Conservation (phyloP, 2,797 vertebrate genomes). For the Gambusia yucatana region DNA sequence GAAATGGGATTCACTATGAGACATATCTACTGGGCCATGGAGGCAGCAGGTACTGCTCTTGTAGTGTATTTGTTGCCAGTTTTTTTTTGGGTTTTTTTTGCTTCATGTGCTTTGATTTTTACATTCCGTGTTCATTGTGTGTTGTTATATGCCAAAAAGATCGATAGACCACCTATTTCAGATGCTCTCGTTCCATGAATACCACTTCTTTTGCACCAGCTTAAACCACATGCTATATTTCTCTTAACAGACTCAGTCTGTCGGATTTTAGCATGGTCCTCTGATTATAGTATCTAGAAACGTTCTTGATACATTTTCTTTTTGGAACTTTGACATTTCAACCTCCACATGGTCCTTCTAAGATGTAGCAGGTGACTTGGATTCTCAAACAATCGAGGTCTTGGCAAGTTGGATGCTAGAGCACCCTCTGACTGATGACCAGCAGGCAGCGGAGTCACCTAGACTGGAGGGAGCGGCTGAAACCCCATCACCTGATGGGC, state of each 20-base stretch:
- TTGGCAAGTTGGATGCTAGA: slow-evolving; percentile 88
- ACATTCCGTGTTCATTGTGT: slow-evolving; percentile 47
- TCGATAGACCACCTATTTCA: background rate
- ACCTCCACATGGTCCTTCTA: slow-evolving; percentile 49
- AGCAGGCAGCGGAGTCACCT: slow-evolving; percentile 58
- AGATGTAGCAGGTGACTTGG: slow-evolving; percentile 84
- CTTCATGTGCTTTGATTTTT: slow-evolving; percentile 44
- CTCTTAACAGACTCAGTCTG: slow-evolving; percentile 32
- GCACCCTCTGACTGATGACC: slow-evolving; percentile 83
- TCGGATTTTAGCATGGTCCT: slow-evolving; percentile 19
- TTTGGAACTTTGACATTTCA: slow-evolving; percentile 54
- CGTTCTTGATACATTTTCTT: slow-evolving; percentile 35
- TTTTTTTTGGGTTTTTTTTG: slow-evolving; percentile 13
- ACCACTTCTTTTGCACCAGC: slow-evolving; percentile 13
- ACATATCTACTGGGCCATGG: slow-evolving; percentile 88
- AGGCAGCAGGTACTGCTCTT: slow-evolving; percentile 84
- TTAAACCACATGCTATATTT: background rate
- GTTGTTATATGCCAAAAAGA: slow-evolving; percentile 23
- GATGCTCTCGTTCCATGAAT: background rate
- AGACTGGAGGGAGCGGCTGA: slow-evolving; percentile 65
- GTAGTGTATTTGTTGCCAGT: slow-evolving; percentile 39
- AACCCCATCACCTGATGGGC: slow-evolving; percentile 81
- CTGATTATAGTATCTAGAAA: slow-evolving; percentile 34
- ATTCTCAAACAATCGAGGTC: slow-evolving; percentile 83
- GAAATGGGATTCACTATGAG: slow-evolving; percentile 89